These are phyloP conservation scores for Apistogramma diplotaenia DNA, from an alignment of 2,113 vertebrate species.

Conservation along the genomic window DNA sequence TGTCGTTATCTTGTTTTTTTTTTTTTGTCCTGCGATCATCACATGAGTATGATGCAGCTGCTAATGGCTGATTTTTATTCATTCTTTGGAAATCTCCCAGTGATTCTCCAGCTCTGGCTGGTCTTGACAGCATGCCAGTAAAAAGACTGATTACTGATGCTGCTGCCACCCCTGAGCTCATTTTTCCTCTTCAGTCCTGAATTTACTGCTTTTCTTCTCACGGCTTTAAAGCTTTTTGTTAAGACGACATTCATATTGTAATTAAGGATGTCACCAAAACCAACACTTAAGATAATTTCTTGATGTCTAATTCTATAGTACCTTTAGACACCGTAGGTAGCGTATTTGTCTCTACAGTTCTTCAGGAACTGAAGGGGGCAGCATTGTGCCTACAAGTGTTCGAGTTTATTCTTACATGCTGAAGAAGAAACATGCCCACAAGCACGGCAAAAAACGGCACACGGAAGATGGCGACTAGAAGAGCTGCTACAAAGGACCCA, in stretches of 20 bases:
- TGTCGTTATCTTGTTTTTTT: background rate
- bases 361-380: background rate
- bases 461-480: background rate
- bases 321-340: background rate
- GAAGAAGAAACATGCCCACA: background rate
- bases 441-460: background rate
- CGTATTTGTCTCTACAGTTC: background rate
- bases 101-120: constrained; percentile 10
- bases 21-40: background rate
- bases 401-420: background rate
- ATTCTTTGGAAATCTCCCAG: constrained; percentile 35
- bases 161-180: constrained; percentile 20
- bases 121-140: constrained; percentile 5
- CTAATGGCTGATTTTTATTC: constrained; percentile 34
- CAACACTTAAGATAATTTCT: background rate
- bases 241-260: background rate
- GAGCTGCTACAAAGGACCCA: background rate
- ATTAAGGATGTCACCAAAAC: background rate
- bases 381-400: background rate
- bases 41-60: constrained; percentile 7
- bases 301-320: background rate
- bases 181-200: constrained; percentile 1
- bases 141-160: constrained; percentile 12
- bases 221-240: background rate
- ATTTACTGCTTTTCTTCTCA: constrained; percentile 7